Conservation (phyloP, 2,888 invertebrate genomes). For the Brachyptera risi region DNA sequence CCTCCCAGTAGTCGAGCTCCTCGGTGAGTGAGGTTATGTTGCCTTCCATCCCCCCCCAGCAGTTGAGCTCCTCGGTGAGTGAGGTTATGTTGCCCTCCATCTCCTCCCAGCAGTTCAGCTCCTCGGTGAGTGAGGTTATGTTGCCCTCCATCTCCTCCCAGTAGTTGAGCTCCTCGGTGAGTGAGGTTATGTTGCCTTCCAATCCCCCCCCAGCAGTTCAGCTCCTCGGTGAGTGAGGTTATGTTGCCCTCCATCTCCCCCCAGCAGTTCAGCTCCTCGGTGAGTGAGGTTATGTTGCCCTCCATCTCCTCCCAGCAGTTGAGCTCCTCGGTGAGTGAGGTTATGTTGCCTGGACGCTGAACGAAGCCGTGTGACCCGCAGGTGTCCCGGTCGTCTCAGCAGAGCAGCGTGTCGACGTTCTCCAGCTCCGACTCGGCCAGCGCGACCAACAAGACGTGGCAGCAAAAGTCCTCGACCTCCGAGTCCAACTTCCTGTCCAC, state of each 20-base stretch:
- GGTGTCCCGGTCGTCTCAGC: constrained; percentile 55
- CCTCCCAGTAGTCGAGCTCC: constrained; percentile 30
- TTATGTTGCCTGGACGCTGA: too few species aligned
- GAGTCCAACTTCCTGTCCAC: constrained; percentile 22
- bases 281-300: too few species aligned
- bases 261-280: constrained; percentile 31
- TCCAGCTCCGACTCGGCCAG: constrained; percentile 26
- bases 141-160: constrained; percentile 37
- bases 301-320: constrained; percentile 35
- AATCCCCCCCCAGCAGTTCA: constrained; percentile 29
- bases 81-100: too few species aligned
- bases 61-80: constrained; percentile 30
- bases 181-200: too few species aligned
- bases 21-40: too few species aligned
- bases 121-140: too few species aligned
- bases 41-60: constrained; percentile 36
- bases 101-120: constrained; percentile 31
- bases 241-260: constrained; percentile 37
- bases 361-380: too few species aligned
- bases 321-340: constrained; percentile 31
- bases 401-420: constrained; percentile 43
- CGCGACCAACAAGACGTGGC: constrained; percentile 26
- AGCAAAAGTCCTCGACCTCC: constrained; percentile 21
- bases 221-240: too few species aligned
- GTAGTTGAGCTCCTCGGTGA: constrained; percentile 30